Evolutionary conservation across 2,113 vertebrate genomes (phyloP).

Genomic region (Mormyrus iriodes): DNA sequence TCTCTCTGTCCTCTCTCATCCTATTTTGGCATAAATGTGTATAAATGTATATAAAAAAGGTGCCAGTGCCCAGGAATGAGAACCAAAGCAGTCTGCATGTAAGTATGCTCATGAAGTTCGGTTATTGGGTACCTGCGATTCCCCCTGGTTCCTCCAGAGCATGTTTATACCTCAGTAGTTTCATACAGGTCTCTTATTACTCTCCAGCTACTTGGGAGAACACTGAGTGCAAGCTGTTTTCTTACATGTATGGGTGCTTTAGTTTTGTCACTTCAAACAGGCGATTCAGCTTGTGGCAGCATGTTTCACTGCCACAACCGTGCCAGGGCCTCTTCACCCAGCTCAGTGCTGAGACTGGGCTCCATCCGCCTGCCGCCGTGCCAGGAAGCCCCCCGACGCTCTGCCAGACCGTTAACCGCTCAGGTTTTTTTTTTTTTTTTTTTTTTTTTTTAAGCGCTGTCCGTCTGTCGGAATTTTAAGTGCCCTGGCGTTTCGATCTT

Average conservation of each 20-base stretch:
- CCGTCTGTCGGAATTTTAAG: slow-evolving; percentile 15
- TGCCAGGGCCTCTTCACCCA: slow-evolving; percentile 22
- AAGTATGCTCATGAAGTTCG: background rate
- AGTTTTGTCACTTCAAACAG: background rate
- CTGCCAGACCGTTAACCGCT: slow-evolving; percentile 31
- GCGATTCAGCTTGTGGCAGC: background rate
- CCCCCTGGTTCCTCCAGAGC: background rate
- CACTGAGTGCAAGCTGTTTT: background rate
- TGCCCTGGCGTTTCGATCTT: background rate
- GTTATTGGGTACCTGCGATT: background rate
- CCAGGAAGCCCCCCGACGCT: slow-evolving; percentile 17
- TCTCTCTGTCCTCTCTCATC: background rate
- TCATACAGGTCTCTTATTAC: background rate
- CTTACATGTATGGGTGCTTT: background rate
- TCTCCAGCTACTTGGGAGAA: background rate
- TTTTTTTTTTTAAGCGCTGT: background rate
- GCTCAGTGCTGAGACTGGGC: background rate
- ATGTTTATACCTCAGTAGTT: background rate
- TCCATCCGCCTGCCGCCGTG: slow-evolving; percentile 13
- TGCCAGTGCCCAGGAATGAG: background rate
- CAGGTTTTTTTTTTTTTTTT: background rate
- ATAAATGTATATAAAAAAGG: background rate
- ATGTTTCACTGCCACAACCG: slow-evolving; percentile 32
- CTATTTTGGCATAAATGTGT: background rate
- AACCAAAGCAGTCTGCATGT: background rate